Conservation (phyloP, 1,140 invertebrate species). For the Neodiprion pinetum region DNA sequence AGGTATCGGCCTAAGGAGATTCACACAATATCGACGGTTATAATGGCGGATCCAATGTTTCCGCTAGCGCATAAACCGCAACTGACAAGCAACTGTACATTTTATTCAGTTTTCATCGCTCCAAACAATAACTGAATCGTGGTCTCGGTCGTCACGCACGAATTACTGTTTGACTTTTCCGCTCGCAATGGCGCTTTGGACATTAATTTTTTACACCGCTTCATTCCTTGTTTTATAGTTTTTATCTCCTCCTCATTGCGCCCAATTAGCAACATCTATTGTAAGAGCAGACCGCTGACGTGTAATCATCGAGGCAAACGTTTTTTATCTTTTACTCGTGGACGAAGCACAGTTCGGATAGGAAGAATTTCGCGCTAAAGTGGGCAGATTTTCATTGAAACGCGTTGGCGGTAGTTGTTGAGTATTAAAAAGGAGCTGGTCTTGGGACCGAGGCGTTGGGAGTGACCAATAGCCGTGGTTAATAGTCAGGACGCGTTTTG, state of each 20-base stretch:
- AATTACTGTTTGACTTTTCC: neutral
- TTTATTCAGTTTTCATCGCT: neutral
- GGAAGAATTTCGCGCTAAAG: neutral
- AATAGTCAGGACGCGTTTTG: neutral
- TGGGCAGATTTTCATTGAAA: conserved; percentile 1
- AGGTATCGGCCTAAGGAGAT: neutral
- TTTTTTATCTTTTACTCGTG: neutral
- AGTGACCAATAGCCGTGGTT: neutral
- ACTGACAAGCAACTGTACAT: neutral
- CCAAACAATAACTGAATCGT: neutral
- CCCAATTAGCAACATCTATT: neutral
- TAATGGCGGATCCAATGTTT: neutral
- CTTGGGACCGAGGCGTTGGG: too few species aligned
- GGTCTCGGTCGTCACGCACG: neutral
- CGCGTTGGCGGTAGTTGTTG: neutral
- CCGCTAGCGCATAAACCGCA: neutral
- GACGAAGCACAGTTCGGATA: neutral
- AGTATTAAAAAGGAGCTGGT: neutral
- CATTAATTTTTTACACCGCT: neutral
- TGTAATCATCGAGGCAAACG: neutral
- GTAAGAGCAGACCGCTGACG: neutral
- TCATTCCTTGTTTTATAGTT: neutral
- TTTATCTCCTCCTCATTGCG: neutral
- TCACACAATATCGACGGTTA: neutral
- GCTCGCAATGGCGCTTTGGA: too few species aligned